Base-by-base conservation (phyloP, 2,113 vertebrate genomes). In the Nothocercus nigrocapillus region DNA sequence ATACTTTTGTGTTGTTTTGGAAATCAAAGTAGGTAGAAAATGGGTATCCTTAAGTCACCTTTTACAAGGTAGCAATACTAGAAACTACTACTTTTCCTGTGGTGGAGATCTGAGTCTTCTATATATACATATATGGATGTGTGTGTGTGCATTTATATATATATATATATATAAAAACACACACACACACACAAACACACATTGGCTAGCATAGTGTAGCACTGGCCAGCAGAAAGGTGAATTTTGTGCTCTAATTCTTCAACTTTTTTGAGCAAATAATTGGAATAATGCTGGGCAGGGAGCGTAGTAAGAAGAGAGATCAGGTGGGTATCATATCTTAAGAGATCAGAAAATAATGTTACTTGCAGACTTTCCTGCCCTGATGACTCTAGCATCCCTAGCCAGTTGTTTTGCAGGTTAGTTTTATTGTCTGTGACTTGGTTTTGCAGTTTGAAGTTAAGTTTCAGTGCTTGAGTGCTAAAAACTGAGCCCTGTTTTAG, bases 1-100 rank as follows among this genome's bases (percentile, higher is more conserved):
- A 5, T 68, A 9, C 15, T 21, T 58, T 72, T 72, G 14, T 19
- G 40, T 22, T 59, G 58, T 13, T 88, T 70, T 30, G 81, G 59
- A 54, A 18, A 3, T 85, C 4, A 1, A 54, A 54, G 27, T 8
- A 17, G 2, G 16, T 49, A 30, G 51, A 24, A 9, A 80, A 12
- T 59, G 1, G 1, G 11, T 53, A 13, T 49, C 47, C 19, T 62
- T 7, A 11, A 72, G 68, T 64, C 0, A 1, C 4, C 19, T 16
- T 68, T 82, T 34, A 7, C 61, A 32, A 1, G 7, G 5, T 27
- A 34, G n/a, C 47, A 32, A 51, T 51, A 69, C 62, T 45, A 4
- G 83, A 32, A 42, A 1, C 2, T 8, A 25, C 19, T 74, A 72
- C 27, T 49, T 20, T 49, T 86, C 4, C 58, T 89, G 6, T 4